Evolutionary conservation across 1,140 invertebrate species (phyloP), one percentile per base, ranked within the genome.

Genomic region (Bradysia coprophila): DNA sequence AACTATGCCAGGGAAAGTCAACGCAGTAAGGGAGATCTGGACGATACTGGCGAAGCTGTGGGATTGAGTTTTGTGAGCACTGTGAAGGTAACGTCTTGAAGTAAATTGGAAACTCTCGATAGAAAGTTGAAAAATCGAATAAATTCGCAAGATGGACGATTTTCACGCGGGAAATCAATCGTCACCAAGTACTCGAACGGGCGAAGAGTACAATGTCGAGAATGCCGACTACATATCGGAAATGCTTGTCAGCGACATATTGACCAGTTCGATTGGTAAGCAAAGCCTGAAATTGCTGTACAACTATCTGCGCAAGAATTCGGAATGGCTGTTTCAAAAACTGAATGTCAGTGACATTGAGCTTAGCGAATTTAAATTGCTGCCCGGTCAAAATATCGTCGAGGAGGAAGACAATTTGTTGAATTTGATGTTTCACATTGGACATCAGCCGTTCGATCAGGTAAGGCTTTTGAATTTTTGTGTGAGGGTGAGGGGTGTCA

Each of bases 351-450:
- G 63, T 38, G 40, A 50, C 18, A 42, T 54, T 44, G 55, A 58
- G 16, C 50, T 53, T 2, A 57, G 53, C 42, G 54, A 54, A 0
- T 57, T 57, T 42, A 51, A 59, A 21, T 49, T 51, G 3, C 31
- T 39, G 16, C 24, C 43, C 10, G 58, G 58, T 1, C 58, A 61
- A 42, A 59, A 70, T 24, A 63, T 68, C 1, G 51, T 68, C 34
- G 60, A 66, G 43, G 57, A 58, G n/a, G 68, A 73, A 18, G 65
- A 69, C 0, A 51, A 51, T 8, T 58, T 84, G 2, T 56, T 81
- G 2, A 72, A 78, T 50, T 71, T 71, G 16, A 82, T 83, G 78
- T 84, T 83, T 51, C 77, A 79, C 47, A 80, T 84, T 34, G 78
- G 75, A 9, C 65, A 72, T 41, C 59, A 61, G 15, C 68, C 69